Conservation (phyloP, 2,888 invertebrate genomes). For the Lasius fuliginosus region DNA sequence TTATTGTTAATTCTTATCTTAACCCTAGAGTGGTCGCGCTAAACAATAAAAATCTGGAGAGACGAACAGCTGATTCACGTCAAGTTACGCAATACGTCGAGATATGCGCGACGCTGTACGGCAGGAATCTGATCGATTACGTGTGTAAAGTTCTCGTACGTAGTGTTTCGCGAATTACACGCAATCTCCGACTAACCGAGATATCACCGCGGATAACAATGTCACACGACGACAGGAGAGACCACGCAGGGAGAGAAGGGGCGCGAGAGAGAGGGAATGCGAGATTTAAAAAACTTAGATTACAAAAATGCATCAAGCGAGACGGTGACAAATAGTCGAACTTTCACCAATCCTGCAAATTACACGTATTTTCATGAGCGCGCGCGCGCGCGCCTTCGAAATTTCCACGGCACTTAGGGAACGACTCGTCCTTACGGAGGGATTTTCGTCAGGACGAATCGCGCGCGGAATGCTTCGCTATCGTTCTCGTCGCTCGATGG, state of each 20-base stretch:
- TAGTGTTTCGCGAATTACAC: constrained; percentile 4
- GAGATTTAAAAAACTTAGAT: constrained; percentile 49
- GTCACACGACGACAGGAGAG: constrained; percentile 14
- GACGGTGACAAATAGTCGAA: constrained; percentile 50
- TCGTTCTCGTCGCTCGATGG: constrained; percentile 31
- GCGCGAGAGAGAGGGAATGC: background rate
- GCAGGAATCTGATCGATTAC: background rate
- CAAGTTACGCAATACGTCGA: background rate
- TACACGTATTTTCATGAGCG: constrained; percentile 51
- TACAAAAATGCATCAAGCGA: constrained; percentile 53
- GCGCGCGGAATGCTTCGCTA: constrained; percentile 31
- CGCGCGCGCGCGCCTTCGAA: constrained; percentile 13
- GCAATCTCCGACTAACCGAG: background rate
- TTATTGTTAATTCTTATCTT: background rate
- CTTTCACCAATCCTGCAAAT: constrained; percentile 47
- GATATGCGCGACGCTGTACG: background rate
- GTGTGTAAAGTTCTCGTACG: background rate
- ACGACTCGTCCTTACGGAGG: constrained; percentile 41
- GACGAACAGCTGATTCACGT: constrained; percentile 12
- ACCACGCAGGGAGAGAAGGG: background rate
- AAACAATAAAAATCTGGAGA: background rate
- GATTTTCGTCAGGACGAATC: constrained; percentile 51
- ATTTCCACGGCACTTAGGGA: constrained; percentile 31
- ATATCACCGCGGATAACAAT: constrained; percentile 26
- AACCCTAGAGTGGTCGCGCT: too few relatives aligned